These are phyloP conservation scores for Cossypha caffra DNA, from an alignment of 2,797 vertebrate genomes.

Conservation along the genomic window DNA sequence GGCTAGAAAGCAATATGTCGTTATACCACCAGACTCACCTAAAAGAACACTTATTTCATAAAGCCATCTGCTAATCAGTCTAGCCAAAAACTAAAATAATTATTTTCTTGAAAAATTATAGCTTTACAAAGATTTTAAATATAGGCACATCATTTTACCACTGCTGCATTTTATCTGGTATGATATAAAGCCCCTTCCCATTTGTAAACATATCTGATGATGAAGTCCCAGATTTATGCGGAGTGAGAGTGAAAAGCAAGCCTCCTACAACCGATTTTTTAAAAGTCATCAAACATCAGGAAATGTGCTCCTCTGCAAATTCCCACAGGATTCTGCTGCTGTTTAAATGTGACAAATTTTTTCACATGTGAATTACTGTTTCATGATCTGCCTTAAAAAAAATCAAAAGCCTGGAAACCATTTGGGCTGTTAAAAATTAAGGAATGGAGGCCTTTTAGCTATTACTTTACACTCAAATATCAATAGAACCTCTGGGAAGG, in stretches of 20 bases:
- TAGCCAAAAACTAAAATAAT: not conserved
- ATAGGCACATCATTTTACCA: not conserved
- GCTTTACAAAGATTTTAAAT: not conserved
- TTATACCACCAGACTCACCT: not conserved
- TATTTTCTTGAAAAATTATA: not conserved
- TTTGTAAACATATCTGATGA: not conserved
- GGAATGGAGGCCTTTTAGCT: not conserved
- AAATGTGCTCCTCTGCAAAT: not conserved
- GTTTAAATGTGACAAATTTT: not conserved
- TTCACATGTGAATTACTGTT: not conserved
- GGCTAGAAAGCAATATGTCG: not conserved
- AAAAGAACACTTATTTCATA: not conserved
- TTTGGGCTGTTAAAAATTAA: conserved; percentile 19
- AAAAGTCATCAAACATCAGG: not conserved
- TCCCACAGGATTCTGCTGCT: not conserved
- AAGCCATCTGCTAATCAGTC: not conserved
- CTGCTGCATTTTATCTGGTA: not conserved
- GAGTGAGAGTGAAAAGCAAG: not conserved
- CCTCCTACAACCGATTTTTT: not conserved
- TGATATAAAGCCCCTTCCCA: not conserved
- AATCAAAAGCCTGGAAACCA: not conserved
- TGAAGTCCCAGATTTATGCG: not conserved
- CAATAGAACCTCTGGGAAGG: not conserved
- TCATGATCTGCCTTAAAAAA: not conserved
- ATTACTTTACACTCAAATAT: not conserved